phyloP scores from a whole-genome alignment of 2,113 vertebrate genomes.

The Egretta garzetta region DNA sequence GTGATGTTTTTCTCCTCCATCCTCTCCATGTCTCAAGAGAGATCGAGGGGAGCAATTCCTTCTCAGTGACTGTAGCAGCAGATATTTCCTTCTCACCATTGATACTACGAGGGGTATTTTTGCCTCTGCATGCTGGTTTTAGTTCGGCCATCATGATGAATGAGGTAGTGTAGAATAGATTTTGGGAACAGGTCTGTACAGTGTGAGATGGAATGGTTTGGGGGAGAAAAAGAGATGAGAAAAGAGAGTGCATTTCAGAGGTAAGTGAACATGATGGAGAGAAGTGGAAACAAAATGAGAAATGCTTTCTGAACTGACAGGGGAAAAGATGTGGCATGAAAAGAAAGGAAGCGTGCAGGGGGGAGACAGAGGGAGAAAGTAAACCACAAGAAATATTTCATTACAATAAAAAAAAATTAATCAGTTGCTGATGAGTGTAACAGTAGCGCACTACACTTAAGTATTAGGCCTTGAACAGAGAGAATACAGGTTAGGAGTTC shows the following conservation, averaged over 20 bases:
- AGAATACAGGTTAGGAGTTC: not conserved
- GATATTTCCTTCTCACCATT: accelerated
- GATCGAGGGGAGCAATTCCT: not conserved
- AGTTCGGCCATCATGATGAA: not conserved
- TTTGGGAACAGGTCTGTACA: not conserved
- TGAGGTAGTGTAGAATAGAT: not conserved
- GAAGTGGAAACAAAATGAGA: not conserved
- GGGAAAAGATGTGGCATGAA: not conserved
- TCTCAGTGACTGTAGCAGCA: not conserved
- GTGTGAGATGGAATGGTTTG: not conserved
- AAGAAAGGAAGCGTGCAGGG: not conserved
- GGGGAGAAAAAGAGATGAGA: not conserved
- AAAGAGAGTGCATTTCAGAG: not conserved
- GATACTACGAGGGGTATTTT: not conserved
- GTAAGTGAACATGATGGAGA: not conserved
- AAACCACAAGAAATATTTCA: not conserved
- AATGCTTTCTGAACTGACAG: not conserved
- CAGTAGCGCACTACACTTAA: not conserved
- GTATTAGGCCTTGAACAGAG: not conserved
- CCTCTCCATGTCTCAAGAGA: not conserved
- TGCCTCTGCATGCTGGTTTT: not conserved
- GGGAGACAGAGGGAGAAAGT: not conserved
- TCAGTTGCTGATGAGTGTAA: not conserved
- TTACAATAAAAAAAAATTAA: not conserved
- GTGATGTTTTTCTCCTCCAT: not conserved